These are phyloP conservation scores for Pantelozetes paolii DNA, from an alignment of 2,888 invertebrate species.

Conservation along the genomic window DNA sequence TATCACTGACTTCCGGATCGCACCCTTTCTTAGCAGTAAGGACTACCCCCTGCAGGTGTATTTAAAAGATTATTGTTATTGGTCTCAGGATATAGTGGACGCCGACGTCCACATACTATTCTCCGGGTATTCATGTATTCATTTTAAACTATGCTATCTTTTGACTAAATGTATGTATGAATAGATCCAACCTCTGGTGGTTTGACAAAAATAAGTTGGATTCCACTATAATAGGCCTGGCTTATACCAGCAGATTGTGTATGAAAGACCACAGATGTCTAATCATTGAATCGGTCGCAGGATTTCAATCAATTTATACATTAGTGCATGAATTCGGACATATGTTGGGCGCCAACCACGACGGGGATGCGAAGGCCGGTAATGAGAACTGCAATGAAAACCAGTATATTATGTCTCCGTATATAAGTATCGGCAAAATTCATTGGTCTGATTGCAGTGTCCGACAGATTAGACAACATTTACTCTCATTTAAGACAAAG, in stretches of 20 bases:
- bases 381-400: not conserved
- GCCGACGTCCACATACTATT: not conserved
- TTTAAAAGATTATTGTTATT: not conserved
- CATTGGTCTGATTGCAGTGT: not conserved
- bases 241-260: not conserved
- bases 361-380: not conserved
- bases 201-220: not conserved
- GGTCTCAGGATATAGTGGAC: not conserved
- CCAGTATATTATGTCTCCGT: not conserved
- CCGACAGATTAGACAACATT: not conserved
- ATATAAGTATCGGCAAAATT: not conserved
- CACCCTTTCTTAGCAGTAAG: not conserved
- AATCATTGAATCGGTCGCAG: not conserved
- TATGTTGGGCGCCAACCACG: constrained; percentile 4
- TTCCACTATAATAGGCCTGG: not conserved
- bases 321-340: constrained; percentile 24
- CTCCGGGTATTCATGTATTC: not conserved
- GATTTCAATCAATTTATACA: not conserved
- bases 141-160: not conserved
- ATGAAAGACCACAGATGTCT: not conserved
- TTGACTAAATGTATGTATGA: not conserved
- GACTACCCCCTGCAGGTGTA: not conserved
- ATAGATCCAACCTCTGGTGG: not conserved
- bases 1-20: not conserved
- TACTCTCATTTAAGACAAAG: not conserved